Evolutionary conservation across 2,888 invertebrate genomes (phyloP), one percentile per base, ranked within the genome.

Genomic region (Trachelus tabidus): DNA sequence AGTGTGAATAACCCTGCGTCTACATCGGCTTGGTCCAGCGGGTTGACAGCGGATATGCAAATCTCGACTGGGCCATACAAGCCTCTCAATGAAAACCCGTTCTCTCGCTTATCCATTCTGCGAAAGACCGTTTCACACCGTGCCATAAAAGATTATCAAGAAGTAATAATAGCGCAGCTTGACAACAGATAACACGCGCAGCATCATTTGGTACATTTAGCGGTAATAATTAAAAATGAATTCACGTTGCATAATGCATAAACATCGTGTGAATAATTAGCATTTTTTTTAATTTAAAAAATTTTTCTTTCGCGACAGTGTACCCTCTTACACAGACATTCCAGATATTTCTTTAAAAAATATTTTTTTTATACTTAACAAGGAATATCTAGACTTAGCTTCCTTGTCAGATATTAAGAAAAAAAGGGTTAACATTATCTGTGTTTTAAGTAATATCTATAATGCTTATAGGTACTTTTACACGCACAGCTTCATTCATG

Each of bases 1-100:
- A 34, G 77, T 80, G 81, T 73, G 69, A 80, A 80, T 76, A 78
- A 79, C 77, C 77, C 77, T 75, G 68, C 75, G 73, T 84, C 78
- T 56, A 83, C 79, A 85, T 85, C 85, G 82, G 83, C 37, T 80
- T 80, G 80, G 85, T 82, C 83, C 82, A 81, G 80, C 81, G 83
- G 80, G 84, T 86, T 86, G 87, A 86, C 88, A 85, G 86, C 87
- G 86, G 86, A 88, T 88, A 88, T 88, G 89, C 85, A 89, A 87
- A 89, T 89, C 85, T 82, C 79, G 78, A 77, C 79, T 77, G 79
- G 77, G 77, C 75, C 75, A 79, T 56, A 56, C 56, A 56, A 56
- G 56, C 23, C 76, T 75, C 79, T 81, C 81, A 81, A 82, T 85
- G 83, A 75, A 82, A 88, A 86, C 84, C 79, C 85, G 87, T 87